Conservation (phyloP, 2,888 invertebrate genomes). For the Dolomedes plantarius region DNA sequence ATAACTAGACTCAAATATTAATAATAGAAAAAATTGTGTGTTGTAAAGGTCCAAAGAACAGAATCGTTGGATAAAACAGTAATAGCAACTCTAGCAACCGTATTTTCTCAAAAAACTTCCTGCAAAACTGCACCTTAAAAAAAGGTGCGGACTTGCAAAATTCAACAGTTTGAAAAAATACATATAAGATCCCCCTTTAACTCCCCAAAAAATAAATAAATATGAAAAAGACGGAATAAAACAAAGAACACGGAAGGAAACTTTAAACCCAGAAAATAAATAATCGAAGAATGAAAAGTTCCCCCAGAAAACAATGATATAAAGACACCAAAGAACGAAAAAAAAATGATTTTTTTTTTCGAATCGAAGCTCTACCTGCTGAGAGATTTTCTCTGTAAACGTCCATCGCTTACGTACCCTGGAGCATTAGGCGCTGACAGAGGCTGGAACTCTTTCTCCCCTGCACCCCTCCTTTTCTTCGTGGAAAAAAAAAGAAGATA, state of each 20-base stretch:
- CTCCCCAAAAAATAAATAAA: too few species aligned
- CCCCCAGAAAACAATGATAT: slow-evolving; percentile 4
- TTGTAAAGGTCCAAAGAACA: too few species aligned
- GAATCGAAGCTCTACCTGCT: slow-evolving; percentile 11
- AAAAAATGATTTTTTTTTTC: slow-evolving; percentile 27
- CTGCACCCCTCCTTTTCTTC: too few species aligned
- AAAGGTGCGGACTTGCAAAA: too few species aligned
- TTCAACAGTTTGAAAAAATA: too few species aligned
- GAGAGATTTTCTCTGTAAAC: slow-evolving; percentile 64
- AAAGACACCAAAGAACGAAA: neutral
- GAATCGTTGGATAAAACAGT: too few species aligned
- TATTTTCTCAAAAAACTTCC: too few species aligned
- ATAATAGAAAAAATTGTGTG: too few species aligned
- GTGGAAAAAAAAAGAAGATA: neutral
- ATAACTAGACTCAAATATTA: too few species aligned
- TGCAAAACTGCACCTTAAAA: too few species aligned
- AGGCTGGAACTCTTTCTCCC: neutral
- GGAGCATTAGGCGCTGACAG: slow-evolving; percentile 58
- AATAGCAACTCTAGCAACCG: too few species aligned
- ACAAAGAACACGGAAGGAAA: slow-evolving; percentile 10
- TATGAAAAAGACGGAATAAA: neutral
- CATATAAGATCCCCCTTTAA: too few species aligned
- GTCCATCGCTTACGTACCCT: slow-evolving; percentile 48
- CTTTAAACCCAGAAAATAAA: slow-evolving; percentile 30
- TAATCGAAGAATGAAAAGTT: slow-evolving; percentile 7